Base-by-base conservation (phyloP, 1,140 invertebrate species). In the Dendrolimus punctatus region DNA sequence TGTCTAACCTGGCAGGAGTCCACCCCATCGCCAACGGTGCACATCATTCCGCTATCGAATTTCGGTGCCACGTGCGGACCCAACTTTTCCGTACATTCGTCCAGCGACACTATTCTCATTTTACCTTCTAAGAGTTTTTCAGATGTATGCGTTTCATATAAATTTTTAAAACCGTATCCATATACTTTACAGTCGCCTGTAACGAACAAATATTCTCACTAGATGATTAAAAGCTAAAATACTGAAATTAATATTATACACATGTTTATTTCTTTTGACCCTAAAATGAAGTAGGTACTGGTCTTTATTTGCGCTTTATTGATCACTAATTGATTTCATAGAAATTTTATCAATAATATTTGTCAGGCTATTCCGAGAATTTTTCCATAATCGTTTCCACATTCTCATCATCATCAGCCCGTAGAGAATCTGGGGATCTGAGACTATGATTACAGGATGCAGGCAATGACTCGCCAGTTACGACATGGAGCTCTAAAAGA, bases 1-100 rank as follows among this genome's bases (percentile, higher is more conserved):
- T 3, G 23, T 40, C 7, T 46, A 57, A 87, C 85, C 70, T 86
- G 78, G 68, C 86, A 88, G 51, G 79, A 62, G 57, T 88, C 86
- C 6, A 64, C 69, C 47, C 58, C 63, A 46, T 81, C 71, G 45
- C 84, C 84, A 37, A 77, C 41, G 45, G 84, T 83, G 57, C 86
- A 87, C 46, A 87, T 57, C 83, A 85, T 79, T 40, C 83, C 83
- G 49, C 64, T 58, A 48, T 82, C 68, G 23, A 58, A 49, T 51
- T 52, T 43, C 2, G 85, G 86, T 37, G 82, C 82, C 6, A 83
- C 61, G 49, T 67, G 74, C 49, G 62, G 50, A 43, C 85, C 82
- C 46, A 87, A 56, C 23, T 57, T 59, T 5, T 53, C 5, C 4
- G 58, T 63, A 57, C 86, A 88, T 36, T 82, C 61, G 51, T 77